phyloP scores from a whole-genome alignment of 2,888 invertebrate genomes.

The Ophioninae sp. region DNA sequence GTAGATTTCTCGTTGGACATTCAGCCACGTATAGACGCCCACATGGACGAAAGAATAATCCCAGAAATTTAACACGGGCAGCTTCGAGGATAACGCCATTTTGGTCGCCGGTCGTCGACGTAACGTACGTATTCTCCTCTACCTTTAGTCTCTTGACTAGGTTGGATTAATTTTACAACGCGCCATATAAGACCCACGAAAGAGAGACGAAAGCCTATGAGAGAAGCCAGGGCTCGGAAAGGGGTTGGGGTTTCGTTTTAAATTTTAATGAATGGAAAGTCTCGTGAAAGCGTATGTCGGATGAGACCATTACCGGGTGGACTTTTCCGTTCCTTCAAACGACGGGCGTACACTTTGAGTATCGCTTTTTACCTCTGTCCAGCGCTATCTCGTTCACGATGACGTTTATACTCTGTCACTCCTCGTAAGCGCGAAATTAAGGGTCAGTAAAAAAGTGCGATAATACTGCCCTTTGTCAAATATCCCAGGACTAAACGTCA shows the following conservation, averaged over 20 bases:
- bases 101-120: constrained; percentile 2
- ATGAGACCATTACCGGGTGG: constrained; percentile 67
- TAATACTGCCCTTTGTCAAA: constrained; percentile 7
- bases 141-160: constrained; percentile 22
- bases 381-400: not conserved
- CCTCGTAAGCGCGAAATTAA: constrained; percentile 53
- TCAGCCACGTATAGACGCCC: not conserved
- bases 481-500: constrained; percentile 27
- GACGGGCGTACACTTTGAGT: constrained; percentile 48
- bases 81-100: constrained; percentile 14
- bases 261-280: constrained; percentile 67
- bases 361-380: not conserved
- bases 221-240: not conserved
- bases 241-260: constrained; percentile 59
- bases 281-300: constrained; percentile 67
- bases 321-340: constrained; percentile 48
- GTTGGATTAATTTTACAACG: constrained; percentile 64
- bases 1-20: too few relatives aligned
- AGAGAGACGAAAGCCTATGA: constrained; percentile 8
- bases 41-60: not conserved
- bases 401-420: not conserved
- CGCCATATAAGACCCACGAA: constrained; percentile 50
- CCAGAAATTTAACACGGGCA: constrained; percentile 16
- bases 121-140: constrained; percentile 4
- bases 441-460: constrained; percentile 44